Conservation (phyloP, 2,797 vertebrate species). For the Sparus aurata region DNA sequence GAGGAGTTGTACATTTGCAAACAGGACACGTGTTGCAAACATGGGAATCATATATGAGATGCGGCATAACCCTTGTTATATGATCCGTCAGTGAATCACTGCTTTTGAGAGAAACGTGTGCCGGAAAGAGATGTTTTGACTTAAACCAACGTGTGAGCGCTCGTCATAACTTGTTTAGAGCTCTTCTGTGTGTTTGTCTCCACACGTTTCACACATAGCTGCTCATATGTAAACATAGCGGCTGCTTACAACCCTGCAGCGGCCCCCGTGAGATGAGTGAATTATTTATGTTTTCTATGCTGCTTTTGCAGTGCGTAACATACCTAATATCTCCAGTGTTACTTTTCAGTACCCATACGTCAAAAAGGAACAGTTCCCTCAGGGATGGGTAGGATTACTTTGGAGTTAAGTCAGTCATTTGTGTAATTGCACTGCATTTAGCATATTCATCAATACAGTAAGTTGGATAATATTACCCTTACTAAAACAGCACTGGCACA, state of each 20-base stretch:
- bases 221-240: too few relatives aligned
- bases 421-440: too few relatives aligned
- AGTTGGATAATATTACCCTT: too few relatives aligned
- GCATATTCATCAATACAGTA: too few relatives aligned
- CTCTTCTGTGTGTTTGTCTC: conserved; percentile 6
- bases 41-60: background rate
- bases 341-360: background rate
- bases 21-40: background rate
- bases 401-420: too few relatives aligned
- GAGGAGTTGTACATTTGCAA: conserved; percentile 29
- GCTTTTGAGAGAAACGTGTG: background rate
- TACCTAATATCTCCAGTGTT: background rate
- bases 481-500: too few relatives aligned
- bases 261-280: background rate
- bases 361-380: background rate
- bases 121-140: background rate
- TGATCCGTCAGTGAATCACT: background rate
- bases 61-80: background rate
- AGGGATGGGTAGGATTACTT: too few relatives aligned
- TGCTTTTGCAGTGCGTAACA: background rate
- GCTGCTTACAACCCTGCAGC: background rate
- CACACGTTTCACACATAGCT: conserved; percentile 13
- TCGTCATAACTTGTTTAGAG: background rate
- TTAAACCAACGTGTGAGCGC: background rate
- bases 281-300: conserved; percentile 30